A percentile compares a stretch with the other conserved stretches of the same genome.
phyloP scores from a whole-genome alignment of 2,888 invertebrate species.

The Epinotia nisella region DNA sequence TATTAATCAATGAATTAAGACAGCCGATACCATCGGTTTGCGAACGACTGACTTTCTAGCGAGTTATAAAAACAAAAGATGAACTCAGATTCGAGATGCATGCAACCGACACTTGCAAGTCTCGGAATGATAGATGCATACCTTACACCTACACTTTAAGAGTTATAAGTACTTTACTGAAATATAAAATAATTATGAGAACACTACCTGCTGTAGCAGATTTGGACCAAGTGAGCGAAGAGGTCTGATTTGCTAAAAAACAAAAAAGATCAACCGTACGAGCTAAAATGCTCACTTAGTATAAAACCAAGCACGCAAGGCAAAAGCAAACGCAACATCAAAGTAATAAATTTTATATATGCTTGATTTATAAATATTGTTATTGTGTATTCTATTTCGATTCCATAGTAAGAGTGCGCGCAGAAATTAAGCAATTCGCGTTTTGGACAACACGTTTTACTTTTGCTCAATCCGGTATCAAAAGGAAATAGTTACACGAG shows the following conservation, averaged over 20 bases:
- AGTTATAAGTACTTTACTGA: neutral
- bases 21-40: constrained; percentile 24
- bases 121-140: neutral
- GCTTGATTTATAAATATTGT: no score
- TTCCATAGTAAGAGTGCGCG: constrained; percentile 7
- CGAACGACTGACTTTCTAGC: constrained; percentile 19
- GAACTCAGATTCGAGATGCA: neutral
- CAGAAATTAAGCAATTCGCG: constrained; percentile 27
- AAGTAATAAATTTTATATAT: no score
- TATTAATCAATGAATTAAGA: constrained; percentile 50
- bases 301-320: neutral
- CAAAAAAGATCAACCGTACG: no score
- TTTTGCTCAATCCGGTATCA: constrained; percentile 25
- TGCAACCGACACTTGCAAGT: neutral
- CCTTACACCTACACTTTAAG: neutral
- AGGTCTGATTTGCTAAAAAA: no score
- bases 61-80: constrained; percentile 21
- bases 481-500: constrained; percentile 25
- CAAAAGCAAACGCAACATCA: no score
- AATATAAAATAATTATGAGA: neutral
- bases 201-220: no score
- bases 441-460: constrained; percentile 13
- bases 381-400: no score
- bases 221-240: neutral
- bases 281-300: no score